These are phyloP conservation scores for Antechinus stuartii DNA, from an alignment of 2,113 vertebrate species.

Conservation along the genomic window DNA sequence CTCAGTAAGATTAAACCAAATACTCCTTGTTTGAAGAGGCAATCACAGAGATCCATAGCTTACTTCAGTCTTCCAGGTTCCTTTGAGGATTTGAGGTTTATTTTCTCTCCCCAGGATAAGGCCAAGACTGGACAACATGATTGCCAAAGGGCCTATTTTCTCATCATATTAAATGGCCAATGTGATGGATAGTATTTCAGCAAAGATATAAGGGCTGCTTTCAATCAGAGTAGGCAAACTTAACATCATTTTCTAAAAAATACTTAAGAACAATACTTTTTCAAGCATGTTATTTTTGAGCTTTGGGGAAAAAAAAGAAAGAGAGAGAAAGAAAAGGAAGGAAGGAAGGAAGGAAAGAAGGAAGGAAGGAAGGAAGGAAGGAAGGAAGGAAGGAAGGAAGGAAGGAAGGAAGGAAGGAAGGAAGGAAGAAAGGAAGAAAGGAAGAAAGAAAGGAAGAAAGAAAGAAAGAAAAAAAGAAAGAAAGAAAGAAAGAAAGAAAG, in stretches of 20 bases:
- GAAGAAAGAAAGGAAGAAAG: too few species aligned
- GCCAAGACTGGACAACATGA: conserved; percentile 47
- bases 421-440: too few species aligned
- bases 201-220: conserved; percentile 16
- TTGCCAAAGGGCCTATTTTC: conserved; percentile 49
- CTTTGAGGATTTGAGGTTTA: conserved; percentile 55
- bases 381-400: too few species aligned
- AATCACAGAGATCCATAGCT: conserved; percentile 57
- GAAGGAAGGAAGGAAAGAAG: too few species aligned
- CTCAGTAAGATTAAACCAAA: conserved; percentile 29
- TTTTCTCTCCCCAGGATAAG: conserved; percentile 63
- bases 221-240: conserved; percentile 71
- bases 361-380: too few species aligned
- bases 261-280: conserved; percentile 53
- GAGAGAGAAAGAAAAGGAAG: too few species aligned
- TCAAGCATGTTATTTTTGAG: conserved; percentile 1
- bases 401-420: too few species aligned
- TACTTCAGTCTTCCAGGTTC: conserved; percentile 49
- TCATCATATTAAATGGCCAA: rapidly evolving
- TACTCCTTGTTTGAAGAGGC: conserved; percentile 18
- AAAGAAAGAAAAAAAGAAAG: too few species aligned
- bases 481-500: too few species aligned
- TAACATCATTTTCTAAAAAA: conserved; percentile 36
- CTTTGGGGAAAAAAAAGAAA: conserved; percentile 32
- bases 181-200: conserved; percentile 62